Evolutionary conservation across 2,113 vertebrate species (phyloP).

Genomic region (Tupaia chinensis): DNA sequence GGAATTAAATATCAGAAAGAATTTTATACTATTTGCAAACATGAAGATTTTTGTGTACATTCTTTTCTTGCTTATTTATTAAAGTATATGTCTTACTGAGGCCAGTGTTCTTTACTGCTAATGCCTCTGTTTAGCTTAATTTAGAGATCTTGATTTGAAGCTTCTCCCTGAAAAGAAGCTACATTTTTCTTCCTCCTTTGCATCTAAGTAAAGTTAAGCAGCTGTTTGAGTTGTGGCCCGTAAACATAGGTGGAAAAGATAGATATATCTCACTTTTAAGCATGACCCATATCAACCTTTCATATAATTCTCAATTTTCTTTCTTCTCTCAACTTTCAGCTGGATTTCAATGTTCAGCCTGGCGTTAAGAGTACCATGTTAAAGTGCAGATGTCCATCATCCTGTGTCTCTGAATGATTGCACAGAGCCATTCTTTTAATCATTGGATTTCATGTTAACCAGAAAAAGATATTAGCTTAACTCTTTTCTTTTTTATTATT

Average conservation of each 20-base stretch:
- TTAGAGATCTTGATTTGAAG: conserved; percentile 22
- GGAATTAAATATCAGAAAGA: neutral
- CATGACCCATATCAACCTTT: neutral
- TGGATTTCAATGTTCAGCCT: neutral
- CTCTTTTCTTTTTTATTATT: neutral
- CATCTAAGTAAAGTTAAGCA: neutral
- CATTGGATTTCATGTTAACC: neutral
- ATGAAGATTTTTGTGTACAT: neutral
- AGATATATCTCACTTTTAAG: neutral
- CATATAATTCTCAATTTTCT: neutral
- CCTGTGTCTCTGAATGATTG: neutral
- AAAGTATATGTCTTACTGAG: neutral
- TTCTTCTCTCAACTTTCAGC: neutral
- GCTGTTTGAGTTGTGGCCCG: neutral
- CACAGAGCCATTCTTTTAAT: neutral
- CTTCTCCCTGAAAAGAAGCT: neutral
- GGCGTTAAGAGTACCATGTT: neutral
- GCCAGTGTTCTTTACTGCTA: neutral
- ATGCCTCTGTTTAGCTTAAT: neutral
- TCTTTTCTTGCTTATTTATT: neutral
- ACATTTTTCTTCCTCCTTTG: neutral
- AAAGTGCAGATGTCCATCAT: neutral
- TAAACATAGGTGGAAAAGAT: neutral
- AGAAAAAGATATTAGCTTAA: neutral
- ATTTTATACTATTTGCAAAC: neutral